These are phyloP conservation scores for Enteromius mattozi DNA, from an alignment of 2,797 vertebrate species.

Conservation along the genomic window DNA sequence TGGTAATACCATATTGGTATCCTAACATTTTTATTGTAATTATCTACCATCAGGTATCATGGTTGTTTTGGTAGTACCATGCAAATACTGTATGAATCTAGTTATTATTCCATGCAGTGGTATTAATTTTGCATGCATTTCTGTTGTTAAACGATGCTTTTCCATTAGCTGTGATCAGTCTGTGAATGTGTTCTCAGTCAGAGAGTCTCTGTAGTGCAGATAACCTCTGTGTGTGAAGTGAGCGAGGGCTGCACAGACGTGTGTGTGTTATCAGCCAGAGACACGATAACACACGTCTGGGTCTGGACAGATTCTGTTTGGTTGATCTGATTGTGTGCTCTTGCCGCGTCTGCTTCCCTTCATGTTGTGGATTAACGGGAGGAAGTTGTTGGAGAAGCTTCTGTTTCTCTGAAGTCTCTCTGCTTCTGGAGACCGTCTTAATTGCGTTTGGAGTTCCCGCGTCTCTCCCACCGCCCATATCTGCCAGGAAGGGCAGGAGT, in stretches of 20 bases:
- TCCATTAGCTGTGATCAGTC: background rate
- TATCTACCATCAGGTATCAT: background rate
- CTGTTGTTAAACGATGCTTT: background rate
- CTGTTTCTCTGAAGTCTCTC: slow-evolving; percentile 71
- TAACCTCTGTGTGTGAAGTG: slow-evolving; percentile 58
- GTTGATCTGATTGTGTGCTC: slow-evolving; percentile 69
- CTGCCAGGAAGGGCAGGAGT: slow-evolving; percentile 68
- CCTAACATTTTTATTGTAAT: background rate
- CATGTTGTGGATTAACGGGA: slow-evolving; percentile 71
- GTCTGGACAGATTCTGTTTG: slow-evolving; percentile 59
- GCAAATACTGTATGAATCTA: background rate
- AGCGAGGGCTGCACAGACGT: slow-evolving; percentile 60
- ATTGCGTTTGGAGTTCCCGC: slow-evolving; percentile 69
- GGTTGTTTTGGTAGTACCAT: background rate
- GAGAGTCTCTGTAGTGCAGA: slow-evolving; percentile 15
- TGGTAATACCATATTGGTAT: background rate
- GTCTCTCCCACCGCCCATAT: slow-evolving; percentile 66
- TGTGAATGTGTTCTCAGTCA: background rate
- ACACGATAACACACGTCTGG: slow-evolving; percentile 54
- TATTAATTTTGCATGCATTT: background rate
- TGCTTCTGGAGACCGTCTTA: slow-evolving; percentile 70
- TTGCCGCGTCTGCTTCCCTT: slow-evolving; percentile 61
- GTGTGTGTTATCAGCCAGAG: slow-evolving; percentile 60
- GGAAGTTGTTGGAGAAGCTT: slow-evolving; percentile 66
- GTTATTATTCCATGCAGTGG: background rate